Evolutionary conservation across 1,140 invertebrate genomes (phyloP).

Genomic region (Drosophila lacertosa): DNA sequence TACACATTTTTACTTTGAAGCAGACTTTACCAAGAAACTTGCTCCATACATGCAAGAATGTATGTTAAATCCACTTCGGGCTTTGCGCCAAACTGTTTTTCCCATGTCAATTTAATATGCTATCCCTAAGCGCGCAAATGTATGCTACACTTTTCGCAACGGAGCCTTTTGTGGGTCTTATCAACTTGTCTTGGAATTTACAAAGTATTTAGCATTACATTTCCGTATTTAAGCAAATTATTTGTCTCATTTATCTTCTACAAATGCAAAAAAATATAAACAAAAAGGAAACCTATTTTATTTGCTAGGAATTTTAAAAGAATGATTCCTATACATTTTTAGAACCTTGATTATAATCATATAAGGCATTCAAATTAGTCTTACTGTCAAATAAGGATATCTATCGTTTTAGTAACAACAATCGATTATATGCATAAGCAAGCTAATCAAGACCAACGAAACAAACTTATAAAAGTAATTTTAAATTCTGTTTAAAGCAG

Average conservation of each 20-base stretch:
- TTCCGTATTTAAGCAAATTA: neutral
- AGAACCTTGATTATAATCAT: no score
- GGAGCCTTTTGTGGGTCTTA: neutral
- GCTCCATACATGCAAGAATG: constrained; percentile 24
- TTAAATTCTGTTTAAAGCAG: neutral
- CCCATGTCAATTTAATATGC: constrained; percentile 53
- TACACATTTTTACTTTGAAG: constrained; percentile 76
- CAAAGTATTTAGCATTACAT: constrained; percentile 3
- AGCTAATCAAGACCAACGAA: no score
- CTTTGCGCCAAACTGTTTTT: constrained; percentile 19
- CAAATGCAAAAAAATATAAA: neutral
- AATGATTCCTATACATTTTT: no score
- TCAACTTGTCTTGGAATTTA: constrained; percentile 7
- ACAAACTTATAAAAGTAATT: no score
- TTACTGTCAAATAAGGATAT: no score
- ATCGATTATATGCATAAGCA: no score
- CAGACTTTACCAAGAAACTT: constrained; percentile 45
- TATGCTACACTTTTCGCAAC: constrained; percentile 45
- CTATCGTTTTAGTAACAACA: no score
- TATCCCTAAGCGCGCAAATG: constrained; percentile 43
- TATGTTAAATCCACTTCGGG: constrained; percentile 39
- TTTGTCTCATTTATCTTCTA: neutral
- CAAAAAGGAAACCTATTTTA: no score
- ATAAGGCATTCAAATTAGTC: no score
- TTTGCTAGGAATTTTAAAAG: no score